Evolutionary conservation across 1,140 invertebrate species (phyloP).

Genomic region (Psilanteris sp.): DNA sequence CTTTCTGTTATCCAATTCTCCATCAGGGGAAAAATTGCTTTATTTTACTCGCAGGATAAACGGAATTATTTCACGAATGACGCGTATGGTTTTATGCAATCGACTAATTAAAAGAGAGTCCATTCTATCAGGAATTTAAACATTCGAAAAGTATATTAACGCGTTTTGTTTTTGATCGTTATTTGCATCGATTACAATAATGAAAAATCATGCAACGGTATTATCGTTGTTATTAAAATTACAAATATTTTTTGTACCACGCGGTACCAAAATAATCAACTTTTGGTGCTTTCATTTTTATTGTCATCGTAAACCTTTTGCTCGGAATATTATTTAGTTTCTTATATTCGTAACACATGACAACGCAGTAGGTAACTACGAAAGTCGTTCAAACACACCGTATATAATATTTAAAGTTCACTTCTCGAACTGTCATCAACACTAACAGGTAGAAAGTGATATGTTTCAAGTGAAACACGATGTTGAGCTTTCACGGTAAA

Average conservation of each 20-base stretch:
- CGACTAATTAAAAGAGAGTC: slow-evolving; percentile 1
- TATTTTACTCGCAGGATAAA: slow-evolving; percentile 9
- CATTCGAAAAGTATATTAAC: no score
- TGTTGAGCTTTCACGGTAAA: slow-evolving; percentile 31
- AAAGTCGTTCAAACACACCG: slow-evolving; percentile 33
- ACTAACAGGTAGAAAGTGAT: slow-evolving; percentile 31
- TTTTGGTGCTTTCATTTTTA: background rate
- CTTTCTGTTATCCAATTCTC: slow-evolving; percentile 17
- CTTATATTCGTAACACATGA: slow-evolving; percentile 17
- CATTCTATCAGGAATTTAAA: no score
- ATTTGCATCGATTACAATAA: no score
- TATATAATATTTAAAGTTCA: slow-evolving; percentile 37
- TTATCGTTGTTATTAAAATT: no score
- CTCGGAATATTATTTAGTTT: slow-evolving; percentile 12
- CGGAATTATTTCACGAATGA: background rate
- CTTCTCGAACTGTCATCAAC: slow-evolving; percentile 35
- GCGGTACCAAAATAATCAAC: no score
- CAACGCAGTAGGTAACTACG: slow-evolving; percentile 21
- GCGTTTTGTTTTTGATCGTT: no score
- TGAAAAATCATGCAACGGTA: no score
- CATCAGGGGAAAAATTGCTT: background rate
- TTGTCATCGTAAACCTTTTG: slow-evolving; percentile 10
- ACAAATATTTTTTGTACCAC: no score
- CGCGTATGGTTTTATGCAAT: slow-evolving; percentile 13
- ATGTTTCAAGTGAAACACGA: slow-evolving; percentile 33